Percentiles rank a stretch among this genome's conserved stretches.
phyloP scores from a whole-genome alignment of 2,113 vertebrate genomes.

The Genyomyrus donnyi region DNA sequence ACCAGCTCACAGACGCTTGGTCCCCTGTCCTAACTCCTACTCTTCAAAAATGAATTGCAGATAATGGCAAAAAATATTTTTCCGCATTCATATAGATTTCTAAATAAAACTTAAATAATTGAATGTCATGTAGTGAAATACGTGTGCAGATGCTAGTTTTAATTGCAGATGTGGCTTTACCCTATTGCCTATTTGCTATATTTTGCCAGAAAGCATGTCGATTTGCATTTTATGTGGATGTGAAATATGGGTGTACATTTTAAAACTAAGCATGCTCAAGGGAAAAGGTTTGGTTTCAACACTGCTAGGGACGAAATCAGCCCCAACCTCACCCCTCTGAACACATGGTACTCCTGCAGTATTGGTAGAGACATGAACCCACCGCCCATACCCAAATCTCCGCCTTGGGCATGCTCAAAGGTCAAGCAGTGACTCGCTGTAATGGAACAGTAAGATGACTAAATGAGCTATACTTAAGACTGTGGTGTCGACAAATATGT shows the following conservation, averaged over 20 bases:
- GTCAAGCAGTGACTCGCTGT: conserved; percentile 33
- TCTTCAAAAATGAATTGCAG: not conserved
- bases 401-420: conserved; percentile 41
- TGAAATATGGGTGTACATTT: not conserved
- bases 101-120: not conserved
- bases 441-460: conserved; percentile 27
- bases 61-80: too few species aligned
- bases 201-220: not conserved
- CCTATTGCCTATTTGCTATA: not conserved
- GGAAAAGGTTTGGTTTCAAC: conserved; percentile 52
- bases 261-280: conserved; percentile 36
- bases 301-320: not conserved
- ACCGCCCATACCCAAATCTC: not conserved
- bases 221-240: not conserved
- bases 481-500: not conserved
- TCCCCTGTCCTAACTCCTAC: not conserved
- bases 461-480: not conserved
- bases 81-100: not conserved
- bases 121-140: not conserved
- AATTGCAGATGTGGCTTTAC: not conserved
- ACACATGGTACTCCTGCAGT: not conserved
- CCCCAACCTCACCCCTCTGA: not conserved
- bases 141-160: not conserved
- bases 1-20: not conserved
- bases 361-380: not conserved